Base-by-base conservation (phyloP, 2,113 vertebrate species). In the Furnarius figulus region DNA sequence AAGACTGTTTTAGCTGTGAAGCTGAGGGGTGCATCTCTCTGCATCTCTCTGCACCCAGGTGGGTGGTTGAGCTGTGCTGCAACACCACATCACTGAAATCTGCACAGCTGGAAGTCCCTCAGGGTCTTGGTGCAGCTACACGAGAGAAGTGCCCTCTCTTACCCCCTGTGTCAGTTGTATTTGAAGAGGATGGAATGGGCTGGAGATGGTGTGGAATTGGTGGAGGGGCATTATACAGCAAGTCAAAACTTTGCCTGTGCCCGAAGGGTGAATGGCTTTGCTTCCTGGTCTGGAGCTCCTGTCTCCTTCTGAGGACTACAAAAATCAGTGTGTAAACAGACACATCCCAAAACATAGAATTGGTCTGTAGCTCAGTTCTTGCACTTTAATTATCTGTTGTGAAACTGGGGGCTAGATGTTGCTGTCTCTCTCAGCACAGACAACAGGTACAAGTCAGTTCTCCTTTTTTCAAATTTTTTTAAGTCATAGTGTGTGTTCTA, bases 371-470 rank as follows among this genome's bases (percentile, higher is more conserved):
- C 72, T 89, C 24, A 46, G 71, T 74, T 72, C 75, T 84, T 78
- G 55, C 52, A 31, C 16, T 95, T 97, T 92, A 94, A 95, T 95
- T 90, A 84, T 52, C 62, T 47, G 53, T 55, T 19, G 11, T 92
- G 67, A 82, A 95, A 75, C 52, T 67, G 30, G 30, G 30, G 44
- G 22, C 74, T 90, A 95, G 92, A 92, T 80, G 28, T 93, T 84
- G 94, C 92, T 50, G 8, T 71, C 66, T 97, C 80, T 94, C 52
- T 76, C 65, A 81, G 72, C 12, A 40, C 61, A 40, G 92, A 39
- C 63, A 88, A 87, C 55, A 30, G 13, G 37, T 80, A 74, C 37
- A 40, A 44, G 33, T 87, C 79, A 81, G 42, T 83, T 94, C 42
- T 89, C 24, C 76, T 50, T 71, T 50, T 71, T 89, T 70, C 65